Percentiles rank a stretch among this genome's conserved stretches.
Evolutionary conservation across 2,888 invertebrate species (phyloP).

Genomic region (Pharmacophagus antenor): DNA sequence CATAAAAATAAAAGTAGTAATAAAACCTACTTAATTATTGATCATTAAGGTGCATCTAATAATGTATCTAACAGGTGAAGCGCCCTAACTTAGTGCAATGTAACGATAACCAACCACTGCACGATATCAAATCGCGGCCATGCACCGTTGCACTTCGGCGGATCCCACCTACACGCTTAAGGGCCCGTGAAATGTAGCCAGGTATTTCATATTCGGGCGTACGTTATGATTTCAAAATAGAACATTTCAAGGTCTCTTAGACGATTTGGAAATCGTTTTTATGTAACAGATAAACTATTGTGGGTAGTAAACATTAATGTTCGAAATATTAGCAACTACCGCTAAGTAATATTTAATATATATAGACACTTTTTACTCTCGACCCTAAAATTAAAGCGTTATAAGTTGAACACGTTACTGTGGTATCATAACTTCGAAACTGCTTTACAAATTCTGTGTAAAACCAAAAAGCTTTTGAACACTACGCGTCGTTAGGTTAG

Average conservation of each 20-base stretch:
- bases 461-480: constrained; percentile 15
- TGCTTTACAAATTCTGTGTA: not conserved
- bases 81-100: constrained; percentile 50
- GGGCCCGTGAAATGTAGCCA: constrained; percentile 67
- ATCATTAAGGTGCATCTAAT: constrained; percentile 3
- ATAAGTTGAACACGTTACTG: too few species aligned
- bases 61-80: constrained; percentile 45
- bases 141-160: constrained; percentile 58
- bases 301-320: too few species aligned
- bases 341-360: too few species aligned
- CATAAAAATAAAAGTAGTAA: constrained; percentile 1
- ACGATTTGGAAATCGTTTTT: too few species aligned
- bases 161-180: constrained; percentile 59
- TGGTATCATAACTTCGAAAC: not conserved
- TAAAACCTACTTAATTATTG: too few species aligned
- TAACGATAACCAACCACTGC: constrained; percentile 51
- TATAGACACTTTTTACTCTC: too few species aligned
- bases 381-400: too few species aligned
- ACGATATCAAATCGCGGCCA: constrained; percentile 65
- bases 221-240: constrained; percentile 17
- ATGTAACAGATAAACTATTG: too few species aligned
- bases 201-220: constrained; percentile 27
- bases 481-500: constrained; percentile 32
- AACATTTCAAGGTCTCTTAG: not conserved
- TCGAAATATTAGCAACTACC: too few species aligned